Evolutionary conservation across 2,797 vertebrate species (phyloP).

Genomic region (Sciurus carolinensis): DNA sequence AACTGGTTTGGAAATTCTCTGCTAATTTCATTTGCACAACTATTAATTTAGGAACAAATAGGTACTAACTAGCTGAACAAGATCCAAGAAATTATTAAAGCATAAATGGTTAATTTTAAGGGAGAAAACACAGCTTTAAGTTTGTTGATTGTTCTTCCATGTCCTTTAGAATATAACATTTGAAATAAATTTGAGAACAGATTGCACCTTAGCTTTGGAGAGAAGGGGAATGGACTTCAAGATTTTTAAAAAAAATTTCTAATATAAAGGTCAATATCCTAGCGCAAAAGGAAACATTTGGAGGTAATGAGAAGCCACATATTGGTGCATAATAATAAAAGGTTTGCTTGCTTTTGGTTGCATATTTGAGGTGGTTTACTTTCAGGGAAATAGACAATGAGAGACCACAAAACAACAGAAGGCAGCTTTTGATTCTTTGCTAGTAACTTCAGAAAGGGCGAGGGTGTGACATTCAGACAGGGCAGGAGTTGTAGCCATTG

Average conservation of each 20-base stretch:
- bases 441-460: not conserved
- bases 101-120: not conserved
- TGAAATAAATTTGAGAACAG: conserved; percentile 24
- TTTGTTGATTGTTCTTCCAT: not conserved
- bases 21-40: not conserved
- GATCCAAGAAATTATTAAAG: not conserved
- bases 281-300: not conserved
- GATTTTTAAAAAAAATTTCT: not conserved
- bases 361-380: conserved; percentile 23
- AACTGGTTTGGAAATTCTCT: conserved; percentile 34
- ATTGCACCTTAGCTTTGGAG: conserved; percentile 6
- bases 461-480: not conserved
- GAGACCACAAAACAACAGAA: not conserved
- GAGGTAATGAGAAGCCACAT: not conserved
- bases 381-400: not conserved
- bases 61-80: not conserved
- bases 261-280: not conserved
- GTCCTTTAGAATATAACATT: conserved; percentile 35
- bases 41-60: conserved; percentile 49
- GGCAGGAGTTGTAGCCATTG: not conserved
- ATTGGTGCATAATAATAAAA: not conserved
- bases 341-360: not conserved
- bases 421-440: not conserved
- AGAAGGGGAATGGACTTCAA: not conserved
- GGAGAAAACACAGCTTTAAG: not conserved